Base-by-base conservation (phyloP, 2,888 invertebrate genomes). In the Pyrgus malvae region DNA sequence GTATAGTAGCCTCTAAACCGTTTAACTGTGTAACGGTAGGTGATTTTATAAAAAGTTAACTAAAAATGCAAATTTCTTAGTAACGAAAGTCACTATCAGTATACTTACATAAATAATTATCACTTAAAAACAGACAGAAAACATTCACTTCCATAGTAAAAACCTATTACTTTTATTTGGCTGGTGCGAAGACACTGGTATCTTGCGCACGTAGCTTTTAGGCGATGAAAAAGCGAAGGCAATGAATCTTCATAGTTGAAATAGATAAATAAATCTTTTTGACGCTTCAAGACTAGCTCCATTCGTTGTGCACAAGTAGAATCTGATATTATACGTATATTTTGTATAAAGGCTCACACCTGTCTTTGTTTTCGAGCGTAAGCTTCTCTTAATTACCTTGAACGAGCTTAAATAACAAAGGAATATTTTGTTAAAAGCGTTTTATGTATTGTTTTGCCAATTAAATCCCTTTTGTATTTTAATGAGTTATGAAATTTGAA, bases 191-290 rank as follows among this genome's bases (percentile, higher is more conserved):
- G 42, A 27, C 9, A 9, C 23, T 21, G 21, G 27, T 42, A 42
- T 16, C 27, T 42, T 14, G 16, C 17, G 12, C 42, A 42, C 42
- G 27, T 42, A 42, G 42, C 42, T 42, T 42, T 41, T 16, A 27
- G 42, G 27, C 27, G 17, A 42, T 29, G 42, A 42, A 42, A 42
- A 42, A 42, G 42, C 29, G 42, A 16, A 16, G 11, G 42, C 42
- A 9, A 29, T 42, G 42, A 42, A 42, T 42, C 42, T 42, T 42
- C 42, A 27, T 27, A 42, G 27, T 42, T 42, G 42, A 42, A 42
- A 42, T 42, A 42, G 42, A 42, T 42, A 29, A 14, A 41, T 44
- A 41, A 41, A 41, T 41, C 23, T 35, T 46, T 46, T 46, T 46
- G 33, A 25, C 35, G 48, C 19, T 48, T 48, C 35, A 37, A 48